Percentiles rank a stretch among this genome's conserved stretches.
phyloP scores from a whole-genome alignment of 2,113 vertebrate genomes.

The Neolamprologus ventralis region DNA sequence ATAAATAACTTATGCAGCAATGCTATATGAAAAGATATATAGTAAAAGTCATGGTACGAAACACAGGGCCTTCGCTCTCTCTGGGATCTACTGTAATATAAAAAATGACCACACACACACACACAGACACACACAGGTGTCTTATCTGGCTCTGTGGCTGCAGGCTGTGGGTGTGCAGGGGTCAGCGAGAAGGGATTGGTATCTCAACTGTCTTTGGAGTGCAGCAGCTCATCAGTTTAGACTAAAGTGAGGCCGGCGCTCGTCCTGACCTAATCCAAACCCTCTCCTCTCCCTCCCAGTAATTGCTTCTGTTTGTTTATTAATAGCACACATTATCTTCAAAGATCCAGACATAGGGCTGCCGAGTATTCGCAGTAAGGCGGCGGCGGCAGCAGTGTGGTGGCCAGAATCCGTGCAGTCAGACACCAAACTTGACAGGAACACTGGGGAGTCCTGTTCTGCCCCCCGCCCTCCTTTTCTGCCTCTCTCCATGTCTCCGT shows the following conservation, averaged over 20 bases:
- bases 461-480: neutral
- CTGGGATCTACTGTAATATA: neutral
- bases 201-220: slow-evolving; percentile 65
- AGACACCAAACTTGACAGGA: slow-evolving; percentile 67
- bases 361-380: slow-evolving; percentile 55
- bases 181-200: slow-evolving; percentile 57
- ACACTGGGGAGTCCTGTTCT: slow-evolving; percentile 61
- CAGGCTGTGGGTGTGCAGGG: slow-evolving; percentile 37
- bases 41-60: neutral
- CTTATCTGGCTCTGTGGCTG: slow-evolving; percentile 51
- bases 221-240: slow-evolving; percentile 65
- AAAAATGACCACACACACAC: neutral
- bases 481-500: slow-evolving; percentile 1
- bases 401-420: slow-evolving; percentile 20
- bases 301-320: slow-evolving; percentile 79
- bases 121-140: neutral
- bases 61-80: neutral
- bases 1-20: neutral
- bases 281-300: slow-evolving; percentile 58
- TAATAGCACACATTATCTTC: slow-evolving; percentile 76
- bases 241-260: slow-evolving; percentile 61
- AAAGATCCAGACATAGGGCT: slow-evolving; percentile 74
- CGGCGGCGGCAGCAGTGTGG: neutral
- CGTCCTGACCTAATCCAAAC: slow-evolving; percentile 69
- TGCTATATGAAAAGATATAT: neutral